Conservation (phyloP, 2,888 invertebrate genomes). For the Drosophila rellima region DNA sequence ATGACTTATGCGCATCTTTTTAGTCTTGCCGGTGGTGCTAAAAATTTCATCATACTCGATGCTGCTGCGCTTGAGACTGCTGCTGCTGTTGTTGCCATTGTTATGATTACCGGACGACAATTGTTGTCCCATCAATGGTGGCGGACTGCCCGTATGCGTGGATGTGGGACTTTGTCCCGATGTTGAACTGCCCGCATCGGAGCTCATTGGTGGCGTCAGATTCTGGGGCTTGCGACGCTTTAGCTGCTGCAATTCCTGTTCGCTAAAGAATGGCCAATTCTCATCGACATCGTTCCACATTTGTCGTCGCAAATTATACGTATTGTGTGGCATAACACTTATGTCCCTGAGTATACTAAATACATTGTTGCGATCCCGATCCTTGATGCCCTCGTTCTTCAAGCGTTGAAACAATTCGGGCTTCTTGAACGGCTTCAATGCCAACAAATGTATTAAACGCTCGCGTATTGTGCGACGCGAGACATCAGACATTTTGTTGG, state of each 20-base stretch:
- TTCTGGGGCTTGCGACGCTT: conserved; percentile 97
- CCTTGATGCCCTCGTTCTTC: conserved; percentile 94
- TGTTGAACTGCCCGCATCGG: conserved; percentile 91
- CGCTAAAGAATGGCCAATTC: conserved; percentile 97
- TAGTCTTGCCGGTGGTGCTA: conserved; percentile 84
- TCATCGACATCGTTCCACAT: conserved; percentile 97
- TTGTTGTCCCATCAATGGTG: conserved; percentile 84
- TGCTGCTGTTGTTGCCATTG: conserved; percentile 43
- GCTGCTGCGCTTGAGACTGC: conserved; percentile 86
- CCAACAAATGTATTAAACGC: conserved; percentile 97
- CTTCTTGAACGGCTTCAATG: conserved; percentile 96
- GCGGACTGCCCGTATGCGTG: conserved; percentile 91
- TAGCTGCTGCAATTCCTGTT: conserved; percentile 94
- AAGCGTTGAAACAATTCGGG: conserved; percentile 94
- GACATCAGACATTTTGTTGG: conserved; percentile 83
- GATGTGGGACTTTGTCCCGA: conserved; percentile 93
- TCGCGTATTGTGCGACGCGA: conserved; percentile 89
- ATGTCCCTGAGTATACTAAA: conserved; percentile 93
- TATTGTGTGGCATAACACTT: conserved; percentile 92
- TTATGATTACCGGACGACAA: conserved; percentile 3
- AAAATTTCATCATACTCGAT: conserved; percentile 88
- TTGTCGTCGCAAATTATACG: conserved; percentile 94
- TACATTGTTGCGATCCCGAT: conserved; percentile 92
- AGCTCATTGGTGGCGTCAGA: conserved; percentile 94
- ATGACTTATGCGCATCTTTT: conserved; percentile 95